These are phyloP conservation scores for Folsomia manolachei DNA, from an alignment of 2,888 invertebrate species.

Conservation along the genomic window DNA sequence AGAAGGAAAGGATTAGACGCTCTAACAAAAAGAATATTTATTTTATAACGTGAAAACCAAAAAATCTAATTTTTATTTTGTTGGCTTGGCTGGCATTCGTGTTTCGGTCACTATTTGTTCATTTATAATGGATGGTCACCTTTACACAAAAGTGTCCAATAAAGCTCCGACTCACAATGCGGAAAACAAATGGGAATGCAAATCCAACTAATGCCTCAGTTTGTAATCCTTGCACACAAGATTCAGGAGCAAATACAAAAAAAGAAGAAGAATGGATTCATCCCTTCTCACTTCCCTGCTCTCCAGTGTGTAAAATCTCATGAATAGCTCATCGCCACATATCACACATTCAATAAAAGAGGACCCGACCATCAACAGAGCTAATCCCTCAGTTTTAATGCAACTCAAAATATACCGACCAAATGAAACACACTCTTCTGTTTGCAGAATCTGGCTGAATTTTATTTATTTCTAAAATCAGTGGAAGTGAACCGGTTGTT, in stretches of 20 bases:
- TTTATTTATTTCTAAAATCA: no score
- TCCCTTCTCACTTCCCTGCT: background rate
- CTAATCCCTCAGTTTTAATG: background rate
- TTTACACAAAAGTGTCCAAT: conserved; percentile 22
- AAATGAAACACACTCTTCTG: background rate
- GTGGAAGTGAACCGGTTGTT: no score
- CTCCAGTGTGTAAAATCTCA: background rate
- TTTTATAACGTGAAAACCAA: background rate
- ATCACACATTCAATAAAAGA: no score
- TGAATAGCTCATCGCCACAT: background rate
- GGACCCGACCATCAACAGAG: background rate
- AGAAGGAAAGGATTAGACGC: background rate
- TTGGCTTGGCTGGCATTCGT: conserved; percentile 1
- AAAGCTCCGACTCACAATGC: background rate
- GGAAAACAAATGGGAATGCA: conserved; percentile 8
- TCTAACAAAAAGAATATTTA: background rate
- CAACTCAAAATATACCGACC: background rate
- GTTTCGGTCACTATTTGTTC: conserved; percentile 4
- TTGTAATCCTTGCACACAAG: conserved; percentile 8
- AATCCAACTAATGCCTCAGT: conserved; percentile 14
- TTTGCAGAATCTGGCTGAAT: background rate
- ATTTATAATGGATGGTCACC: conserved; percentile 26
- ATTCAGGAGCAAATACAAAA: no score
- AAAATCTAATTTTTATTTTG: background rate
- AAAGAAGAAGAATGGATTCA: background rate